A percentile compares a stretch with the other conserved stretches of the same genome.
Conservation (phyloP, 23 tunicate genomes). For the Corella eumyota region DNA sequence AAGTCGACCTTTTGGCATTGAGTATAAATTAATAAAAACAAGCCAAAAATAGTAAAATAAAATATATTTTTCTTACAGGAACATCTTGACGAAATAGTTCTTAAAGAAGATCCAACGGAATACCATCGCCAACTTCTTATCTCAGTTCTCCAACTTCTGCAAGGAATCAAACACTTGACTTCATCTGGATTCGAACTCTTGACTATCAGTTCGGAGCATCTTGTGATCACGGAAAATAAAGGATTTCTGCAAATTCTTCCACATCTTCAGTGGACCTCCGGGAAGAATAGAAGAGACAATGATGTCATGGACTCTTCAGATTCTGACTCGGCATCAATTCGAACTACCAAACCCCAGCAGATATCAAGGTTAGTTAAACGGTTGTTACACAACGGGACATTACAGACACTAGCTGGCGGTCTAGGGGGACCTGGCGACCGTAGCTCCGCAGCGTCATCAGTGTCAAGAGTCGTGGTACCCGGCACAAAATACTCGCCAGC, state of each 20-base stretch:
- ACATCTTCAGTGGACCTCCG: constrained; percentile 25
- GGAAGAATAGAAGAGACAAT: constrained; percentile 1
- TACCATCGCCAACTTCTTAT: constrained; percentile 65
- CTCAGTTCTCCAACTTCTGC: constrained; percentile 63
- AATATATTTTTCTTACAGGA: constrained; percentile 27
- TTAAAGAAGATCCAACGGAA: constrained; percentile 40
- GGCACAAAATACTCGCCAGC: constrained; percentile 54
- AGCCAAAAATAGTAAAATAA: no score
- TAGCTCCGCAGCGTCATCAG: constrained; percentile 21
- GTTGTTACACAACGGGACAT: constrained; percentile 26
- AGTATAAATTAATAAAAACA: no score
- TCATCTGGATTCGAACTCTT: constrained; percentile 56
- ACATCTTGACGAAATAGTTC: constrained; percentile 17
- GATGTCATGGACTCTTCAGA: constrained; percentile 34
- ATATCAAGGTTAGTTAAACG: constrained; percentile 17
- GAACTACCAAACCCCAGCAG: constrained; percentile 34
- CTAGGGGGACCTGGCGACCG: constrained; percentile 14
- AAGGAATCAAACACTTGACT: constrained; percentile 52
- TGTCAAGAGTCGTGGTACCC: constrained; percentile 33
- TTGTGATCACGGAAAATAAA: constrained; percentile 60
- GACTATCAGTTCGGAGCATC: constrained; percentile 41
- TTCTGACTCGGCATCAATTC: constrained; percentile 4
- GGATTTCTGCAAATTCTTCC: constrained; percentile 72
- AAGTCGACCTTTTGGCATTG: no score
- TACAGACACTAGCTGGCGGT: constrained; percentile 6